Percentiles rank a stretch among this genome's conserved stretches.
Conservation (phyloP, 64 coral and sea anemone species). For the Stichodactyla helianthus region DNA sequence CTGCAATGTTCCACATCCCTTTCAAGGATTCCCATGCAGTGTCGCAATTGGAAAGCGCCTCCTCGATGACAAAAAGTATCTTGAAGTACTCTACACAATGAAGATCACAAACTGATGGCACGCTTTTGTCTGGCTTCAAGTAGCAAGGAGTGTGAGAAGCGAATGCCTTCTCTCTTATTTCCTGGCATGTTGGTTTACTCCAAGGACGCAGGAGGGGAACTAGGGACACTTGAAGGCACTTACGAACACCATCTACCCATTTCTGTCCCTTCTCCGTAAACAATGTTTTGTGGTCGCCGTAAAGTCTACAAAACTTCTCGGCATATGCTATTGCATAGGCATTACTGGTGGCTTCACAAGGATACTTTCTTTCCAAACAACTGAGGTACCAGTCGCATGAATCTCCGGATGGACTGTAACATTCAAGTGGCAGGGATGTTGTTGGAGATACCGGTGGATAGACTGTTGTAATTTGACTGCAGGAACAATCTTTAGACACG, state of each 20-base stretch:
- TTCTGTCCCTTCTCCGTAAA: constrained; percentile 12
- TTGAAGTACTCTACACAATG: constrained; percentile 20
- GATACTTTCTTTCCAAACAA: constrained; percentile 51
- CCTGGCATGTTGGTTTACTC: constrained; percentile 20
- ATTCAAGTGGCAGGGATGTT: no score
- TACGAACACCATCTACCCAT: constrained; percentile 65
- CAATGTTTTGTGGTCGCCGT: background rate
- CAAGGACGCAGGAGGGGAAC: constrained; percentile 49
- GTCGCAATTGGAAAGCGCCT: constrained; percentile 4
- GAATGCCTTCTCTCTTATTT: constrained; percentile 46
- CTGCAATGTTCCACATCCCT: constrained; percentile 55
- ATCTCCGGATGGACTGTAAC: constrained; percentile 40
- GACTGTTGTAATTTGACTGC: no score
- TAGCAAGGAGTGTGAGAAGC: constrained; percentile 57
- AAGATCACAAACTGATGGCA: constrained; percentile 62
- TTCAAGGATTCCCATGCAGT: constrained; percentile 48
- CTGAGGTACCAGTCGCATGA: constrained; percentile 66
- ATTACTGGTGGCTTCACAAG: constrained; percentile 35
- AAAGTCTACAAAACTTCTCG: constrained; percentile 60
- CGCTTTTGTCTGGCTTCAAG: constrained; percentile 36
- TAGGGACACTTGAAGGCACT: constrained; percentile 62
- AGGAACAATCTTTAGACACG: constrained; percentile 42
- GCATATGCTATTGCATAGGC: constrained; percentile 44
- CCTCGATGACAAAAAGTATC: constrained; percentile 53
- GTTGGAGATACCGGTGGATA: no score